Evolutionary conservation across 2,113 vertebrate genomes (phyloP), one percentile per base, ranked within the genome.

Genomic region (Lampris incognitus): DNA sequence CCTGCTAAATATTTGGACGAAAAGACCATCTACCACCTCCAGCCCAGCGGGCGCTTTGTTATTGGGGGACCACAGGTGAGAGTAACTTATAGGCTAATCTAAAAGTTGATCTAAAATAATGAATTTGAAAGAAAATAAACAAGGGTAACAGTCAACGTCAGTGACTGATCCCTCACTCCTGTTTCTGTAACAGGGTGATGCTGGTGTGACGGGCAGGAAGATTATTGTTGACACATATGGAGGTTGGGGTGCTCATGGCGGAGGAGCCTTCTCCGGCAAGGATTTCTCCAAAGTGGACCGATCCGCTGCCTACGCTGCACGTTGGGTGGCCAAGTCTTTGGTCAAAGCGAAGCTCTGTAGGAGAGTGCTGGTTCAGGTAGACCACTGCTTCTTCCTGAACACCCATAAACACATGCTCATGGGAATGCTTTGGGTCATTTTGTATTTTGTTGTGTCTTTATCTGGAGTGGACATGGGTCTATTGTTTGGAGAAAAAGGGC

Each of bases 221-320:
- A 99, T 99, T 86, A 99, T 99, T 2, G 98, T 99, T 55, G 98
- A 99, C 84, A 99, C 97, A 0, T 99, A 99, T 0, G 98, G 98
- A 0, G 98, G 98, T 59, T 99, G 98, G 98, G 98, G 98, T 0
- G 98, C 98, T 38, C 98, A 99, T 0, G 98, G 98, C 0, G 98
- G 98, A 0, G 98, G 98, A 0, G 98, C 98, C 46, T 99, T 99
- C 91, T 99, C 98, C 0, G 98, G 98, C 7, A 99, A 99, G 72
- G 98, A 99, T 88, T 99, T 96, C 81, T 98, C 97, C 1, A 99
- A 99, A 81, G 98, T 99, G 71, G 98, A 99, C 78, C 94, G 98
- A 37, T 99, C 98, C 0, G 98, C 97, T 1, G 98, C 98, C 0
- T 99, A 99, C 0, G 98, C 98, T 0, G 97, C 98, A 36, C 97